Evolutionary conservation across 2,113 vertebrate species (phyloP), one percentile per base, ranked within the genome.

Genomic region (Aptenodytes patagonicus): DNA sequence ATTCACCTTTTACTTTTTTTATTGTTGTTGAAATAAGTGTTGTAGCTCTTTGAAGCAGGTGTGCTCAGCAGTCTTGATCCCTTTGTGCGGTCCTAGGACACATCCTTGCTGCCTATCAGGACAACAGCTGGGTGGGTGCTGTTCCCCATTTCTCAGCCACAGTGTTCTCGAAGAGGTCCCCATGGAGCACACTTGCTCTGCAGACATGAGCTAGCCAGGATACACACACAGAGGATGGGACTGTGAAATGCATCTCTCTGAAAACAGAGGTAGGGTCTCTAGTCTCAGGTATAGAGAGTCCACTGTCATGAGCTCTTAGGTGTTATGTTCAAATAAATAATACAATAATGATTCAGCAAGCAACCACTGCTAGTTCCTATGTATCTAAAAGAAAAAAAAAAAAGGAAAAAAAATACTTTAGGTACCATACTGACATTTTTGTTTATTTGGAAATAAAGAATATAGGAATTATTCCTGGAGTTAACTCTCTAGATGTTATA

Each of bases 271-370:
- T 11, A 32, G 10, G 6, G 28, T 31, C 16, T 83, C 40, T 20
- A 17, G 7, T 29, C 20, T 46, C 34, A 52, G 26, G 5, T 24
- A 2, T 11, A 47, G 29, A 17, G 9, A 57, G 20, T 18, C 24
- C 21, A 20, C 31, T 61, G 10, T 12, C 34, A 36, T 10, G 13
- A 73, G 4, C 3, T 88, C 51, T 12, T 25, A 29, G 10, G 24
- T 25, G 13, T 40, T 47, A 10, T 6, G 5, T 38, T 60, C 16
- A 42, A 85, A 82, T 9, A 42, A 78, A 65, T 17, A 51, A 9
- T 4, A 4, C 7, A 38, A n/a, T 22, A 44, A 47, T 16, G 8
- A n/a, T 52, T 60, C 44, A 54, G 16, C 0, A 0, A 36, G 12
- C 9, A 78, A 40, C 10, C 6, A 29, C 5, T 47, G 11, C 6